Percentiles rank a stretch among this genome's conserved stretches.
Evolutionary conservation across 1,140 invertebrate species (phyloP).

Genomic region (Batillaria attramentaria): DNA sequence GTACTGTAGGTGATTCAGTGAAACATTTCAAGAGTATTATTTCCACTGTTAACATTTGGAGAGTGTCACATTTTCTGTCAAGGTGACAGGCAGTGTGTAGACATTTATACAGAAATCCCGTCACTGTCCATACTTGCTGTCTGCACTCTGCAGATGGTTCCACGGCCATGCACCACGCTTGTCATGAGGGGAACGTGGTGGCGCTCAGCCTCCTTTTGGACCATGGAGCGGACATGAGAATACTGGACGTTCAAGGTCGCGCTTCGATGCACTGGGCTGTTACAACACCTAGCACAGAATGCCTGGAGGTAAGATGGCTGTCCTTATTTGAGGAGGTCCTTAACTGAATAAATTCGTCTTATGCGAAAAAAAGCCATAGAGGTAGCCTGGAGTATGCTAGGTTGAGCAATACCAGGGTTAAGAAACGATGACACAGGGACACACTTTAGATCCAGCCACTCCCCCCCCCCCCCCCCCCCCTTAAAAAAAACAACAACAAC

Average conservation of each 20-base stretch:
- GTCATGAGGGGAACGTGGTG: conserved; percentile 66
- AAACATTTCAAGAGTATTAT: not conserved
- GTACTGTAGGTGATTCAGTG: not conserved
- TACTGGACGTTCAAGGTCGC: conserved; percentile 64
- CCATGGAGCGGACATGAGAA: conserved; percentile 65
- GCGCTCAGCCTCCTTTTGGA: conserved; percentile 67
- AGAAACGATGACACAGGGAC: too few relatives aligned
- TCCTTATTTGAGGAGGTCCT: too few relatives aligned
- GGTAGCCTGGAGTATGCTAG: too few relatives aligned
- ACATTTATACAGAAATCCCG: not conserved
- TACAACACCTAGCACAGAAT: conserved; percentile 60
- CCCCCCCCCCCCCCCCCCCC: too few relatives aligned
- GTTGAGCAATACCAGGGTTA: too few relatives aligned
- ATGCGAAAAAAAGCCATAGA: too few relatives aligned
- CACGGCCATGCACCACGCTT: conserved; percentile 70
- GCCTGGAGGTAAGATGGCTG: conserved; percentile 60
- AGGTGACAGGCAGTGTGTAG: too few relatives aligned
- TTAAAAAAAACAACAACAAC: too few relatives aligned
- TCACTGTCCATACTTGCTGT: not conserved
- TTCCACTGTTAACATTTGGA: too few relatives aligned
- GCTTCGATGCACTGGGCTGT: conserved; percentile 71
- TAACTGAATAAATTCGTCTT: too few relatives aligned
- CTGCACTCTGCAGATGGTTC: conserved; percentile 61
- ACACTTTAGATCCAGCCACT: too few relatives aligned
- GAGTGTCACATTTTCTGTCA: too few relatives aligned